Base-by-base conservation (phyloP, 2,888 invertebrate species). In the Habroteleia sp. region DNA sequence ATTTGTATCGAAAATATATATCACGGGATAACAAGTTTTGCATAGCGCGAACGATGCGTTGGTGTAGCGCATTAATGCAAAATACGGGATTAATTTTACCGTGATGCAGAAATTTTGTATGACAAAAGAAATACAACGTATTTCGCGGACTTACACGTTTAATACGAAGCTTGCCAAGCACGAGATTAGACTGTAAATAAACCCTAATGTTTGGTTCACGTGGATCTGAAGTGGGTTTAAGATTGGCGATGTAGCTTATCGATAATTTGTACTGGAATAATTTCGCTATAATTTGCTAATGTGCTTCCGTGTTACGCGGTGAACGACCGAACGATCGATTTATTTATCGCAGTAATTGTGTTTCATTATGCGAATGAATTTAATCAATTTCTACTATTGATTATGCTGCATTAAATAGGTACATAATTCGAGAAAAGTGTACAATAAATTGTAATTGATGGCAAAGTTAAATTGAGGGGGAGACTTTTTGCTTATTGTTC, bases 191-290 rank as follows among this genome's bases (percentile, higher is more conserved):
- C 35, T 29, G 27, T n/a, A 65, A 54, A 54, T 54, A 20, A 56
- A 37, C 37, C 10, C 23, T 66, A 54, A 56, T 56, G 46, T 39
- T 66, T 13, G 35, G 44, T 27, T 65, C 35, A 44, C 42, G 52
- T 42, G 44, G 46, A 31, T 46, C 37, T 29, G 8, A 7, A 8
- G n/a, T 11, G 16, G 5, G 41, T 20, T 1, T 17, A 44, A 54
- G 52, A 54, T 52, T 25, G 11, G n/a, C 27, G 42, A 27, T 39
- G 10, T 7, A 10, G 1, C 58, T 58, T 46, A 48, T 39, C 52
- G 42, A 52, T 63, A 63, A 42, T 52, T 50, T 31, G 31, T 1
- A 33, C 8, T 35, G 23, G 42, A 42, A 63, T 52, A 16, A 63
- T 52, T 33, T 41, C 8, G 63, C 16, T 16, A 52, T 63, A 41